phyloP scores from a whole-genome alignment of 35 echinoderm and acorn worm species.

The Ptychodera flava region DNA sequence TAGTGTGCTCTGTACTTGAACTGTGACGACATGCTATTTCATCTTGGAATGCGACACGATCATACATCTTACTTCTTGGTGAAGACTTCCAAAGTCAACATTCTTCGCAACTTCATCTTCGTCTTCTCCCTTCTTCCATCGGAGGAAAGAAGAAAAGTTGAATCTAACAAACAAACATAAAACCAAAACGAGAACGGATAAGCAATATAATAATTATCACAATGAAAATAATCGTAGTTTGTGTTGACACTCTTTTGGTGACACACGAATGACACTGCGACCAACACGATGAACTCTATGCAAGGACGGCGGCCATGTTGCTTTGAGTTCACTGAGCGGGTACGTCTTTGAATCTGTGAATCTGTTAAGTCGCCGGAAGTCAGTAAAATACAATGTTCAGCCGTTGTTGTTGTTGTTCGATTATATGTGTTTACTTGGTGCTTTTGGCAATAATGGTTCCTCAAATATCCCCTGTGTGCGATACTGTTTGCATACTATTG shows the following conservation, averaged over 20 bases:
- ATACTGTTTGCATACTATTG: too few species aligned
- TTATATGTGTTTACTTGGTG: too few species aligned
- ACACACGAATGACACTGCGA: background rate
- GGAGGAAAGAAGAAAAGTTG: background rate
- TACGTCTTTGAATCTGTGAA: too few species aligned
- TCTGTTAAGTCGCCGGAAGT: too few species aligned
- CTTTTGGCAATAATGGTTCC: too few species aligned
- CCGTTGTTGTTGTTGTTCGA: too few species aligned
- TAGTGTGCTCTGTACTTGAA: background rate
- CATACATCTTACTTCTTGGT: background rate
- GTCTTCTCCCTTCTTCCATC: background rate
- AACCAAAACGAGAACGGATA: background rate
- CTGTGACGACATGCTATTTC: background rate
- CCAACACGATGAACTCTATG: too few species aligned
- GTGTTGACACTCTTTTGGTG: background rate
- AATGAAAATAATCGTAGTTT: background rate
- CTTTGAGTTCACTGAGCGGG: too few species aligned
- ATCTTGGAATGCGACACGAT: too few species aligned
- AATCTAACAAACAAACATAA: background rate
- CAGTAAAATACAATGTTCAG: too few species aligned
- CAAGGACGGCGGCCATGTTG: too few species aligned
- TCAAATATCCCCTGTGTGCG: too few species aligned
- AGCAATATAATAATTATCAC: background rate
- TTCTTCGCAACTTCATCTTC: background rate
- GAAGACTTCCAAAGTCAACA: background rate